phyloP scores from a whole-genome alignment of 2,888 invertebrate species.

The Drosophila hamatofila region DNA sequence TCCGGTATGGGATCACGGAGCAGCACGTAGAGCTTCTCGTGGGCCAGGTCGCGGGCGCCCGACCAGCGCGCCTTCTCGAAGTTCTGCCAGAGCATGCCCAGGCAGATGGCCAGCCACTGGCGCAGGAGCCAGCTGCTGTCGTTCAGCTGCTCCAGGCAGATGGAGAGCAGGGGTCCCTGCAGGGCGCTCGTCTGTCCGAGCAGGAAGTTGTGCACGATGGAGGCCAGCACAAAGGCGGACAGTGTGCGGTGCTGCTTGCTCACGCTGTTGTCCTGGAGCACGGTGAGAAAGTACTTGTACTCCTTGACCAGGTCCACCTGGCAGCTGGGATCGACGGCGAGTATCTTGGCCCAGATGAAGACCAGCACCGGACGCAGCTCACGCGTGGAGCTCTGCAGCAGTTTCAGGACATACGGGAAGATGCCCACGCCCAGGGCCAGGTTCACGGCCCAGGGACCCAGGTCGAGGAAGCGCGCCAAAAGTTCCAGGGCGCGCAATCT shows the following conservation, averaged over 20 bases:
- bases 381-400: constrained; percentile 96
- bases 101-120: constrained; percentile 96
- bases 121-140: constrained; percentile 89
- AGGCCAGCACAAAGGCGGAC: constrained; percentile 97
- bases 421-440: constrained; percentile 98
- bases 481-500: constrained; percentile 97
- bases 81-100: constrained; percentile 95
- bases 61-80: constrained; percentile 96
- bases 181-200: constrained; percentile 96
- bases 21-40: constrained; percentile 95
- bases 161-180: constrained; percentile 95
- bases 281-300: constrained; percentile 97
- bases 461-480: constrained; percentile 96
- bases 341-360: constrained; percentile 99
- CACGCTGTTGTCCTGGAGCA: constrained; percentile 94
- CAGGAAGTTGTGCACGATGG: constrained; percentile 95
- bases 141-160: constrained; percentile 95
- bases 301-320: constrained; percentile 98
- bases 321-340: constrained; percentile 98
- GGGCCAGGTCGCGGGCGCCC: constrained; percentile 97
- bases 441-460: constrained; percentile 98
- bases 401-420: constrained; percentile 98
- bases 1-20: constrained; percentile 94
- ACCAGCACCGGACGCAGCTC: constrained; percentile 97
- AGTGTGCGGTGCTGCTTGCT: constrained; percentile 95